phyloP scores from a whole-genome alignment of 1,140 invertebrate genomes.

The Ceratina japonica region DNA sequence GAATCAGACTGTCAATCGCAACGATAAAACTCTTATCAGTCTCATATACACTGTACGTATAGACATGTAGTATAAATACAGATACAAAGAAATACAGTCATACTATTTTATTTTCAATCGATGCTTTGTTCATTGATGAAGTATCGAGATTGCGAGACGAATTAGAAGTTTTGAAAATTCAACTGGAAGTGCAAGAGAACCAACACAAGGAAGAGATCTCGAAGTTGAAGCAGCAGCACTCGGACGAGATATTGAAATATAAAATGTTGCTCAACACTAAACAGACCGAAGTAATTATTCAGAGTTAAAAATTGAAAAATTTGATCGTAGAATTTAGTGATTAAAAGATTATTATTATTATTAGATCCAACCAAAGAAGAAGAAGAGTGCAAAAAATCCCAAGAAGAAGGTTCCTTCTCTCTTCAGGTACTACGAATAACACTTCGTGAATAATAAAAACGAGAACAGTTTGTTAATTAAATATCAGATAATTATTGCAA shows the following conservation, averaged over 20 bases:
- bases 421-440: constrained; percentile 9
- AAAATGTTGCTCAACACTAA: constrained; percentile 2
- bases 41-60: too few relatives aligned
- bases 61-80: too few relatives aligned
- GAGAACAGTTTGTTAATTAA: too few relatives aligned
- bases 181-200: constrained; percentile 38
- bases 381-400: background rate
- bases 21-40: background rate
- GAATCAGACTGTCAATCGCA: too few relatives aligned
- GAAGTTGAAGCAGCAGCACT: constrained; percentile 28
- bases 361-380: too few relatives aligned
- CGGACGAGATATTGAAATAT: constrained; percentile 40
- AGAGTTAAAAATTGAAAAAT: background rate
- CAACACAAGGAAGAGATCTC: constrained; percentile 43
- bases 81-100: too few relatives aligned
- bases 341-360: too few relatives aligned
- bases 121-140: too few relatives aligned
- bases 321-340: background rate
- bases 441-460: background rate
- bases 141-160: constrained; percentile 57
- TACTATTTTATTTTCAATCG: too few relatives aligned
- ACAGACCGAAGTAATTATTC: background rate
- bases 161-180: constrained; percentile 24
- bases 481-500: too few relatives aligned
- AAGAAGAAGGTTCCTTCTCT: background rate